Evolutionary conservation across 2,797 vertebrate genomes (phyloP).

Genomic region (Premnoplex brunnescens): DNA sequence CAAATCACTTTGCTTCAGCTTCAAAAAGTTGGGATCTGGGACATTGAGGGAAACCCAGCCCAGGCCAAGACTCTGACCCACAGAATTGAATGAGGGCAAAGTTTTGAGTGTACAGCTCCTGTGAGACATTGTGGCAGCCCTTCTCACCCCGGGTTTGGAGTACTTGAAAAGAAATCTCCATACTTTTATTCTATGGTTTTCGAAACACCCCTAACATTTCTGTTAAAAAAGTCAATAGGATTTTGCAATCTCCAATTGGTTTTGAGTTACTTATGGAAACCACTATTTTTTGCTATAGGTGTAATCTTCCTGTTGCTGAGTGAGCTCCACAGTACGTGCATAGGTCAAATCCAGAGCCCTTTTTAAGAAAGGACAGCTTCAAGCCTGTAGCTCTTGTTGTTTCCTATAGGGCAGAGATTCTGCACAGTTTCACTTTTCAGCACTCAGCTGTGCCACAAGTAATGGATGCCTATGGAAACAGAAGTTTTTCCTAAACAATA

Average conservation of each 20-base stretch:
- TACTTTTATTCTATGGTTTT: neutral
- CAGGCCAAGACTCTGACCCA: too few species aligned
- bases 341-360: neutral
- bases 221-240: neutral
- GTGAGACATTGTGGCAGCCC: accelerated
- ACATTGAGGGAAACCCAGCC: neutral
- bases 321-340: accelerated
- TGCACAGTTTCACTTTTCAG: neutral
- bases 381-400: neutral
- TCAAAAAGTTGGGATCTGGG: accelerated
- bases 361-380: neutral
- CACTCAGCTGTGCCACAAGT: neutral
- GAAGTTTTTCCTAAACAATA: neutral
- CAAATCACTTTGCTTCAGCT: neutral
- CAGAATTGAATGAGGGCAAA: neutral
- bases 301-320: neutral
- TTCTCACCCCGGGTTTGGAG: neutral
- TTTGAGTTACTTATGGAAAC: neutral
- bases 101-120: neutral
- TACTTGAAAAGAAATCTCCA: neutral
- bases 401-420: neutral
- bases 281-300: accelerated
- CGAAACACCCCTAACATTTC: neutral
- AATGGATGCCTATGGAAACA: neutral
- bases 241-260: neutral